phyloP scores from a whole-genome alignment of 2,888 invertebrate species.

The Masnerella sp. region DNA sequence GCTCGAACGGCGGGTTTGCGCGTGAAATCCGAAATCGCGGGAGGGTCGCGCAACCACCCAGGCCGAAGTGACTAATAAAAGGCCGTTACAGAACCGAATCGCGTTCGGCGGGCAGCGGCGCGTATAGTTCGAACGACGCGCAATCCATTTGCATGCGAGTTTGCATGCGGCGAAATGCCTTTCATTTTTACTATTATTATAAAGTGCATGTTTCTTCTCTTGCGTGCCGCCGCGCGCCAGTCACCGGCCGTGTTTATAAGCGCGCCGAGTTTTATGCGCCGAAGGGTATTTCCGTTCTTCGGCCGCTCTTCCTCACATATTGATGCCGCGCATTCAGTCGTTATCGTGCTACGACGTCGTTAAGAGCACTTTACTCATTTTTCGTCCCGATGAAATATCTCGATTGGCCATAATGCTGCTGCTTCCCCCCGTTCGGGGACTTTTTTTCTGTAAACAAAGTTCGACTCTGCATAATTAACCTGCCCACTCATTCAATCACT shows the following conservation, averaged over 20 bases:
- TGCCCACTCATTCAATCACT: constrained; percentile 29
- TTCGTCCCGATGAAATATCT: constrained; percentile 57
- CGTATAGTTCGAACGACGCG: constrained; percentile 50
- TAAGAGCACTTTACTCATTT: constrained; percentile 61
- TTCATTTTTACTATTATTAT: constrained; percentile 72
- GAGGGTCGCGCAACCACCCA: not conserved
- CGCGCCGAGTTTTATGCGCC: constrained; percentile 65
- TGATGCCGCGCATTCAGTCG: constrained; percentile 52
- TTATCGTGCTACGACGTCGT: constrained; percentile 61
- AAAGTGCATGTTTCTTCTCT: constrained; percentile 69
- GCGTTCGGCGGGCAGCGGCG: constrained; percentile 43
- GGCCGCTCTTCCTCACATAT: constrained; percentile 48
- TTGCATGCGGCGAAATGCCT: constrained; percentile 67
- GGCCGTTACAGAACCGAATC: constrained; percentile 24
- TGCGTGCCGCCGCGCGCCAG: constrained; percentile 64
- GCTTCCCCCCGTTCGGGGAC: constrained; percentile 17
- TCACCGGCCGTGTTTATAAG: constrained; percentile 65
- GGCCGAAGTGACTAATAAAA: constrained; percentile 27
- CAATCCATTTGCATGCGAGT: constrained; percentile 71
- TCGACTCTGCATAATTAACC: constrained; percentile 18
- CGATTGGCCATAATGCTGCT: constrained; percentile 46
- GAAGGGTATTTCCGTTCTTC: constrained; percentile 61
- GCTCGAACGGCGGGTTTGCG: not conserved
- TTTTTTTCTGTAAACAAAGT: constrained; percentile 2
- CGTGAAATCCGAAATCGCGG: not conserved